phyloP scores from a whole-genome alignment of 2,797 vertebrate species.

The Sebastolobus alascanus region DNA sequence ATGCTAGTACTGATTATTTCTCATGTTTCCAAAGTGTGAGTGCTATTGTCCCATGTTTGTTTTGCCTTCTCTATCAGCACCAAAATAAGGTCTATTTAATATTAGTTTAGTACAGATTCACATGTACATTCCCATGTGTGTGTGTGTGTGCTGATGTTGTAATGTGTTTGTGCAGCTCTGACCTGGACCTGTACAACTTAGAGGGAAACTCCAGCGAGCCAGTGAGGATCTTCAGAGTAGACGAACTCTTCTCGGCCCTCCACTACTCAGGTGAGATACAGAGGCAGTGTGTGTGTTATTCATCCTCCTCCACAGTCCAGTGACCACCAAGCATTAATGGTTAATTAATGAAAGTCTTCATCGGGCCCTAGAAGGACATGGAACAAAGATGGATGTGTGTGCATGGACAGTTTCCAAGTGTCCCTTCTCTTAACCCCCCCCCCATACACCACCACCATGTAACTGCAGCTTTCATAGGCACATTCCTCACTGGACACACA shows the following conservation, averaged over 20 bases:
- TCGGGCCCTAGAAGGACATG: conserved; percentile 44
- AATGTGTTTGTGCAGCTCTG: conserved; percentile 71
- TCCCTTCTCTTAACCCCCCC: conserved; percentile 48
- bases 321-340: conserved; percentile 58
- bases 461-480: conserved; percentile 68
- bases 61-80: too few species aligned
- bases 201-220: conserved; percentile 85
- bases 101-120: too few species aligned
- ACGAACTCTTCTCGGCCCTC: conserved; percentile 96
- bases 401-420: conserved; percentile 49
- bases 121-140: background rate
- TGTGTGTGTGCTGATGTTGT: background rate
- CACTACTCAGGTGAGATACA: conserved; percentile 90
- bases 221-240: conserved; percentile 89
- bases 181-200: conserved; percentile 85
- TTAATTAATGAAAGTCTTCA: conserved; percentile 67
- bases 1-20: too few species aligned
- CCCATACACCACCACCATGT: conserved; percentile 29
- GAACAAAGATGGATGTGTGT: conserved; percentile 54
- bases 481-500: conserved; percentile 72
- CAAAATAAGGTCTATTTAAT: too few species aligned
- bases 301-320: conserved; percentile 45
- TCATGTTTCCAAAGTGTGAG: background rate
- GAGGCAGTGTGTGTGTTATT: conserved; percentile 5
- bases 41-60: background rate